phyloP scores from a whole-genome alignment of 2,113 vertebrate species.

The Archilochus colubris region DNA sequence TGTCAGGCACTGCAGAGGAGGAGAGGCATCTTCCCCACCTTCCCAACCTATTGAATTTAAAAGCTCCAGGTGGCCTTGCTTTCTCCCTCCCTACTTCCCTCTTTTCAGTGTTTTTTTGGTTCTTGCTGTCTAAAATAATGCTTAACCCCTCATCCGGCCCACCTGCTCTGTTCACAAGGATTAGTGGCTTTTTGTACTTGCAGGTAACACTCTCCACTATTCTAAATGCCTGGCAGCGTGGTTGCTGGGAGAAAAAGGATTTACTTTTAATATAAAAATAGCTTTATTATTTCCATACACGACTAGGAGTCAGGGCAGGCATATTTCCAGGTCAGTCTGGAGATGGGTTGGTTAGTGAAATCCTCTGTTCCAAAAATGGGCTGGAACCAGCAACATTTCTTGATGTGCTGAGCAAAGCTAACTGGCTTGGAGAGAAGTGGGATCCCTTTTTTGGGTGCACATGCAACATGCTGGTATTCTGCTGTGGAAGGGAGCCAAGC shows the following conservation, averaged over 20 bases:
- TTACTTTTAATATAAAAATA: slow-evolving; percentile 40
- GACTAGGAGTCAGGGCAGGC: neutral
- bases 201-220: neutral
- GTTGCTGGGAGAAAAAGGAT: neutral
- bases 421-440: neutral
- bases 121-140: neutral
- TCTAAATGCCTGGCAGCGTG: neutral
- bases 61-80: neutral
- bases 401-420: neutral
- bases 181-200: neutral
- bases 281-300: slow-evolving; percentile 26
- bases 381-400: neutral
- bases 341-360: slow-evolving; percentile 28
- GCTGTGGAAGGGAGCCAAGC: neutral
- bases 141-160: neutral
- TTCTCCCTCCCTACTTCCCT: neutral
- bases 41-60: neutral
- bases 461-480: neutral
- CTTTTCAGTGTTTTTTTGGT: neutral
- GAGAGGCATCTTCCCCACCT: neutral
- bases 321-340: slow-evolving; percentile 29
- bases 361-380: slow-evolving; percentile 31
- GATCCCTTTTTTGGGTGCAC: slow-evolving; percentile 24
- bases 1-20: neutral
- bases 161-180: neutral